Base-by-base conservation (phyloP, 2,113 vertebrate species). In the Vidua chalybeata region DNA sequence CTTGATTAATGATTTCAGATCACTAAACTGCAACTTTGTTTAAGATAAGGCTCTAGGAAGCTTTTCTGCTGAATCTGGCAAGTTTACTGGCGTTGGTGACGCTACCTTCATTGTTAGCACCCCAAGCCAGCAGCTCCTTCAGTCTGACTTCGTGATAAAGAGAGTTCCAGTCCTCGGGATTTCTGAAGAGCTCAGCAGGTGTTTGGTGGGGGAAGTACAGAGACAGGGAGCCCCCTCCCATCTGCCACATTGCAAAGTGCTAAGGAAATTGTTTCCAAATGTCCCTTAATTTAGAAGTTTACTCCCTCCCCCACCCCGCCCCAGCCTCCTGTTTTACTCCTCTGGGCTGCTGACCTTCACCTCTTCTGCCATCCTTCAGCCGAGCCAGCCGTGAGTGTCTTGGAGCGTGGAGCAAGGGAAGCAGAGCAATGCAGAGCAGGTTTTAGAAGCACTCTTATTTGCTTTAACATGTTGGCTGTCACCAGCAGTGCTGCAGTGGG, bases 1-100 rank as follows among this genome's bases (percentile, higher is more conserved):
- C 66, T 66, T 95, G 96, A 96, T 96, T 97, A 95, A 97, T 97
- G 89, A 97, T 97, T 97, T 93, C 94, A 93, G 96, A 95, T 96
- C 96, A 56, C 91, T 91, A 95, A 95, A 93, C 87, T 89, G 80
- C 45, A 90, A 74, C 91, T 94, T 92, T 91, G 88, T 89, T 66
- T 83, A 83, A 96, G 97, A 96, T 96, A 96, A 96, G 59, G 30
- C 49, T 71, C 75, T 90, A 93, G 64, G 58, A 96, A 90, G 80
- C n/a, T 78, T 83, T 95, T 84, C 73, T 90, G 58, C 41, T 48
- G 48, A 90, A 89, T 67, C 68, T 92, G 80, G 84, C 69, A 61
- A 56, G 37, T 88, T 92, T 72, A 59, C 26, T 6, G 3, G 52
- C 1, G 0, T 27, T 0, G 5, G 83, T 91, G 90, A 95, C 87